Base-by-base conservation (phyloP, 1,140 invertebrate species). In the Acarapis woodi region DNA sequence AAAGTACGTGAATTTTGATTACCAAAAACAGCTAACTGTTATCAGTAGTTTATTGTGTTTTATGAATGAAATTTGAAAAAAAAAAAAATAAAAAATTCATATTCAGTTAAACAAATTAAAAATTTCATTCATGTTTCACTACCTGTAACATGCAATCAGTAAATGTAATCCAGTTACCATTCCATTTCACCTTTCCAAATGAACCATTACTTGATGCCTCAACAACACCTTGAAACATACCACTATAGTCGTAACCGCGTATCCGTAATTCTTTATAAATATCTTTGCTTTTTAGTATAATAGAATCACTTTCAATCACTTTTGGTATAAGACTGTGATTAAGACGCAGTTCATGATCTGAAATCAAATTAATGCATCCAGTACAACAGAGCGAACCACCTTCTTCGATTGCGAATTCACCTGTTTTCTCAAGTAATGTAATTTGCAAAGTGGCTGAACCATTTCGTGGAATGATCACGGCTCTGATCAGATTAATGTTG, bases 331-430 rank as follows among this genome's bases (percentile, higher is more conserved):
- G 8, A 9, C 25, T 28, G 25, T 9, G 8, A 28, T 28, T 28
- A 9, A 8, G 25, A 9, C 25, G 8, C 8, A 28, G 25, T 28
- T 28, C 8, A 9, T 14, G 14, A 28, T n/a, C n/a, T n/a, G n/a
- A n/a, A n/a, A n/a, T n/a, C n/a, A n/a, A 14, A 19, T 23, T 9
- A 18, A 20, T n/a, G 5, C 8, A 8, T 16, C 79, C 80, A 2
- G 67, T 69, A 0, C 79, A 77, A 12, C 68, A 70, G 6, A 83
- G 59, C 16, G 67, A 63, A n/a, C 72, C 78, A 45, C 70, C 68
- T 59, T 93, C 83, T 44, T 70, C 70, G 22, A 96, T 70, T 51
- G 90, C 79, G 62, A 94, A 94, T 30, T 76, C 66, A 10, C 80
- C 80, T 23, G 66, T 72, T 18, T 70, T 73, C 45, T 75, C 69